phyloP scores from a whole-genome alignment of 37 sponge, comb jelly and placozoan genomes.

The Theonella swinhoei region DNA sequence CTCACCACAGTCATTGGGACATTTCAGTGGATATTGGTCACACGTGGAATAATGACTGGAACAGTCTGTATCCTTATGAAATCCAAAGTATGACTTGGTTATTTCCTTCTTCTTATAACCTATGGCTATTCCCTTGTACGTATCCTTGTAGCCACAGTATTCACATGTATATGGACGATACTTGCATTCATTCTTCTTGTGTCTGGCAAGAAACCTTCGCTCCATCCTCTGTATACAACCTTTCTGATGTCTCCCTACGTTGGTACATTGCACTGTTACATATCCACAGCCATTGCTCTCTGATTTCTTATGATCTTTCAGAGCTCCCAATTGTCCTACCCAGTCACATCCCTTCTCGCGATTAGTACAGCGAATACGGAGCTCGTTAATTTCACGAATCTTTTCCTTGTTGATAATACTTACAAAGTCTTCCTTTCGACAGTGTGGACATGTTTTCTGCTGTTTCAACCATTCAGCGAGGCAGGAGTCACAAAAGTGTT shows the following conservation, averaged over 20 bases:
- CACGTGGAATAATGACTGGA: not conserved
- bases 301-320: not conserved
- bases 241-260: no score
- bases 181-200: not conserved
- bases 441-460: constrained; percentile 13
- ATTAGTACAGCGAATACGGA: not conserved
- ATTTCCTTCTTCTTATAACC: no score
- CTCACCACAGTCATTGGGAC: constrained; percentile 19
- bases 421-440: not conserved
- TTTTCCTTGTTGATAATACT: not conserved
- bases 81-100: no score
- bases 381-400: not conserved
- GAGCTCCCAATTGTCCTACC: not conserved
- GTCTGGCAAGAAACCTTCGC: not conserved
- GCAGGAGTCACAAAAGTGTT: constrained; percentile 15
- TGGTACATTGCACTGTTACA: constrained; percentile 4
- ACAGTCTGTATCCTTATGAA: not conserved
- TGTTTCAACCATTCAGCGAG: not conserved
- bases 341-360: constrained; percentile 5
- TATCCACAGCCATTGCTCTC: constrained; percentile 2
- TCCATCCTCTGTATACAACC: not conserved
- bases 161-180: constrained; percentile 1
- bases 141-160: not conserved
- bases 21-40: not conserved
- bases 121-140: constrained; percentile 18